These are phyloP conservation scores for Drosophila malerkotliana DNA, from an alignment of 1,140 invertebrate genomes.

Conservation along the genomic window DNA sequence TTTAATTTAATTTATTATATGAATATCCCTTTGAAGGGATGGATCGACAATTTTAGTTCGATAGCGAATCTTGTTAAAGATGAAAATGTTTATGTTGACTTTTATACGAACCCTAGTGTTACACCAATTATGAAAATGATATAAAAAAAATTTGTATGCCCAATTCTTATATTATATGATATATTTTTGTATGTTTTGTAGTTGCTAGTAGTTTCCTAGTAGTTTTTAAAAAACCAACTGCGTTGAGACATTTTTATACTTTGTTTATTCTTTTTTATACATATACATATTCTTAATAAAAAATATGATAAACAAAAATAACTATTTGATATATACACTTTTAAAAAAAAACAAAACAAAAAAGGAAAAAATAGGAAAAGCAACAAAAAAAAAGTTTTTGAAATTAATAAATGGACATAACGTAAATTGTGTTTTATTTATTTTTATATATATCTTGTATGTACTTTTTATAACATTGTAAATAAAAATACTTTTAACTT, in stretches of 20 bases:
- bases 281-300: conserved; percentile 60
- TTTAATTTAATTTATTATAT: conserved; percentile 51
- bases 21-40: conserved; percentile 5
- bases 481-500: conserved; percentile 57
- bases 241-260: conserved; percentile 78
- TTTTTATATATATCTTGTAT: conserved; percentile 61
- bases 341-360: conserved; percentile 60
- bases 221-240: conserved; percentile 67
- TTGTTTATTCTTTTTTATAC: conserved; percentile 66
- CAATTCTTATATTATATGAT: conserved; percentile 50
- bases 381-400: conserved; percentile 50
- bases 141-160: conserved; percentile 64
- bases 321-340: conserved; percentile 80
- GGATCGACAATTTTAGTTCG: conserved; percentile 47
- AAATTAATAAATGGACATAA: conserved; percentile 74
- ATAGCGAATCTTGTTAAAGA: conserved; percentile 61
- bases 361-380: conserved; percentile 5
- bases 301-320: conserved; percentile 42
- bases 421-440: conserved; percentile 74
- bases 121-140: conserved; percentile 37
- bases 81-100: conserved; percentile 49
- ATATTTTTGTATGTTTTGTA: conserved; percentile 81
- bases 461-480: conserved; percentile 59
- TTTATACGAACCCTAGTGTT: conserved; percentile 49
- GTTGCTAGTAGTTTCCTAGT: conserved; percentile 70